Base-by-base conservation (phyloP, 92 coral and sea anemone genomes). In the Siderastrea radians region DNA sequence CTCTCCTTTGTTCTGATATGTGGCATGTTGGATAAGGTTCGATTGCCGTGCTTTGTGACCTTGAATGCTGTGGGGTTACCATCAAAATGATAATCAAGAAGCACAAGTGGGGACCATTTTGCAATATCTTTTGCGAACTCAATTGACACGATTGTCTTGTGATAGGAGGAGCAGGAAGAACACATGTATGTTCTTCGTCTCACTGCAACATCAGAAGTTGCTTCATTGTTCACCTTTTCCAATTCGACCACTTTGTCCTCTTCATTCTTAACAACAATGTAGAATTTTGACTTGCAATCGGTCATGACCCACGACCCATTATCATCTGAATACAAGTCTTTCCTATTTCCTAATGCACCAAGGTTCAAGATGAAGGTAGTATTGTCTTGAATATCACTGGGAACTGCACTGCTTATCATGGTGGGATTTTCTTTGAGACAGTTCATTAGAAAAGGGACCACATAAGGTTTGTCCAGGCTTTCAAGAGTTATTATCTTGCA, bases 81-180 rank as follows among this genome's bases (percentile, higher is more conserved):
- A 79, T 86, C 93, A 87, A 49, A 91, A 10, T 62, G n/a, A 64
- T 91, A 91, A 12, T 87, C 79, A 13, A 91, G 74, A 63, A 87
- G 78, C 15, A 81, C 95, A 50, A 78, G 57, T 11, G 87, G 83
- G 83, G 75, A 74, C 95, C 93, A 92, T 60, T 79, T 72, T 66
- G 68, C 79, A 49, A 85, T 85, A 51, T 74, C 85, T 78, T 77
- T 90, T n/a, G 73, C 91, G 76, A 45, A 93, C 65, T 93, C 91
- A 68, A 93, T 68, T 71, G 82, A 38, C 61, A 93, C 89, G 8
- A 93, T 79, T 15, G 80, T 76, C 85, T 68, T 93, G 78, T 93
- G 88, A 75, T 84, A 92, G 11, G 65, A 19, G 72, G 82, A 44
- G 89, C 65, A 77, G 49, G 94, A 66, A 49, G 68, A 75, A 66